A percentile compares a stretch with the other conserved stretches of the same genome.
Evolutionary conservation across 1,140 invertebrate genomes (phyloP).

Genomic region (Wasmannia auropunctata): DNA sequence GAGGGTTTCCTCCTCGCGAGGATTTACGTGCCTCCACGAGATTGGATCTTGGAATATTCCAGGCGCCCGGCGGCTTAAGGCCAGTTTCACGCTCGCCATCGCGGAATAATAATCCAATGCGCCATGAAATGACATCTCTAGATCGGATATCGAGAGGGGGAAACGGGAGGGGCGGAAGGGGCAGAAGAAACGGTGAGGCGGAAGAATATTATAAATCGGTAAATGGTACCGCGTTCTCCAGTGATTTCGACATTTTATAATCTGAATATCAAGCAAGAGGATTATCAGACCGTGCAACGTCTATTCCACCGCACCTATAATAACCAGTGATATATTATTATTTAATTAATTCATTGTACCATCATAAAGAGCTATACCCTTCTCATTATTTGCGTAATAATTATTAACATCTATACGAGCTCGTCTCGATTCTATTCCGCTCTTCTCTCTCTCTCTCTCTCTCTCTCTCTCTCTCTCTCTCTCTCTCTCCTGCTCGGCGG

Average conservation of each 20-base stretch:
- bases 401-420: slow-evolving; percentile 25
- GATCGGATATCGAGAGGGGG: slow-evolving; percentile 18
- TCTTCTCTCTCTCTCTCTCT: too few relatives aligned
- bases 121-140: slow-evolving; percentile 36
- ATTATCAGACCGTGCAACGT: neutral
- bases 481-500: too few relatives aligned
- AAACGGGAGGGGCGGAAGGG: neutral
- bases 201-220: neutral
- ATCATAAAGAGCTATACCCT: neutral
- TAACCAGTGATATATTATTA: slow-evolving; percentile 1
- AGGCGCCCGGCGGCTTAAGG: slow-evolving; percentile 16
- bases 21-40: slow-evolving; percentile 67
- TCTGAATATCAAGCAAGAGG: neutral
- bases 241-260: slow-evolving; percentile 20
- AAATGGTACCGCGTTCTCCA: neutral
- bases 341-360: slow-evolving; percentile 17
- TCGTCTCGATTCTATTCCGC: neutral
- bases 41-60: slow-evolving; percentile 67
- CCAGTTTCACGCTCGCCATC: slow-evolving; percentile 60
- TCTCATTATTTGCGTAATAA: neutral
- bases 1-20: slow-evolving; percentile 29
- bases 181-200: neutral
- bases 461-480: too few relatives aligned
- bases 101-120: slow-evolving; percentile 60
- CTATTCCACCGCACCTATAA: neutral